Percentiles rank a stretch among this genome's conserved stretches.
Evolutionary conservation across 2,888 invertebrate species (phyloP).

Genomic region (Miltochrista miniata): DNA sequence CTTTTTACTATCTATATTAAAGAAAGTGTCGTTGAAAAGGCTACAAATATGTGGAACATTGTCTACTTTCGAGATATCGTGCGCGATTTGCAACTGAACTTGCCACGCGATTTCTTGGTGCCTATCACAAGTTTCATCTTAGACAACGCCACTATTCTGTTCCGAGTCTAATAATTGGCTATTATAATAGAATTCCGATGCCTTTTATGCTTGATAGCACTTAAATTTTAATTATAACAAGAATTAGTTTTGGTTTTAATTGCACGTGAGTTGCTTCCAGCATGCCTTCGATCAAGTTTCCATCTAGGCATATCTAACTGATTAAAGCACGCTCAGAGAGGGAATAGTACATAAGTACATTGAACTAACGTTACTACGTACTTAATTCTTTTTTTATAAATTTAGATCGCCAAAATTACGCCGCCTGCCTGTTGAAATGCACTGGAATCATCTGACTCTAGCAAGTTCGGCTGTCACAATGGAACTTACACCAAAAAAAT

Average conservation of each 20-base stretch:
- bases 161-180: slow-evolving; percentile 31
- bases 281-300: not conserved
- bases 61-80: slow-evolving; percentile 15
- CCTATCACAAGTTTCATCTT: slow-evolving; percentile 54
- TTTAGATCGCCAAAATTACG: too few relatives aligned
- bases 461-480: too few relatives aligned
- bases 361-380: too few relatives aligned
- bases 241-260: slow-evolving; percentile 17
- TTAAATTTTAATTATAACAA: slow-evolving; percentile 30
- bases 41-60: not conserved
- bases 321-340: too few relatives aligned
- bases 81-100: slow-evolving; percentile 28
- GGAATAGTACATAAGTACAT: too few relatives aligned
- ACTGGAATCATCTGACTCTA: too few relatives aligned
- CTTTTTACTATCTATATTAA: not conserved
- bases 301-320: too few relatives aligned
- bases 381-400: too few relatives aligned
- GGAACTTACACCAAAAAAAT: too few relatives aligned
- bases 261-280: slow-evolving; percentile 1
- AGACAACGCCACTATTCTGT: slow-evolving; percentile 15
- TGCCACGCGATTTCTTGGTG: slow-evolving; percentile 39
- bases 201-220: slow-evolving; percentile 15
- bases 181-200: slow-evolving; percentile 28
- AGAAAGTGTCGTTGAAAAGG: slow-evolving; percentile 14
- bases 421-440: too few relatives aligned